These are phyloP conservation scores for Sebastes kiyomatsui DNA, from an alignment of 2,797 vertebrate genomes.

Conservation along the genomic window DNA sequence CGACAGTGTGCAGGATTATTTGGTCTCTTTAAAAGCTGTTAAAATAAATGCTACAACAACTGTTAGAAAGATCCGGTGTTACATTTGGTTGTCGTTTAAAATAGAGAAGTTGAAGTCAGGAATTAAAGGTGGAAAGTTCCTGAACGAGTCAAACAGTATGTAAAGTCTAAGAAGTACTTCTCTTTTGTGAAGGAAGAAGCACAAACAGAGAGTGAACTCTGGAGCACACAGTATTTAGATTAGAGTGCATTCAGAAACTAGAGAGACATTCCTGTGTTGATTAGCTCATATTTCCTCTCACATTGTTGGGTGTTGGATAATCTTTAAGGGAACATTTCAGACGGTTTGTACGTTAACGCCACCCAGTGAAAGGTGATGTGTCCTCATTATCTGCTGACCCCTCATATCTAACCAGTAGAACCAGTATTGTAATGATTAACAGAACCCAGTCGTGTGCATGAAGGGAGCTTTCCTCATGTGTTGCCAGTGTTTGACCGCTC, in stretches of 20 bases:
- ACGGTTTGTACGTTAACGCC: neutral
- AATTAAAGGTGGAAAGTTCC: neutral
- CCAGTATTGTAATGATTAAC: conserved; percentile 40
- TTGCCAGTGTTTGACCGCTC: neutral
- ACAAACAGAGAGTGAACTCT: neutral
- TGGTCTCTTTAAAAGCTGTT: neutral
- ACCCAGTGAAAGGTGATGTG: neutral
- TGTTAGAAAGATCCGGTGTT: neutral
- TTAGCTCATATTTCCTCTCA: neutral
- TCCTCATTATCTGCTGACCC: neutral
- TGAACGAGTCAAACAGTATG: neutral
- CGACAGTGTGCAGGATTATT: neutral
- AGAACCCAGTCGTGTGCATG: neutral
- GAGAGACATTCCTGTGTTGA: neutral
- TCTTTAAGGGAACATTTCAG: neutral
- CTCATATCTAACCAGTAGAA: conserved; percentile 14
- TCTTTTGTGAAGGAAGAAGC: neutral
- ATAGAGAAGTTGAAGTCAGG: neutral
- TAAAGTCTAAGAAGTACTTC: neutral
- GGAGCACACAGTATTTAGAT: neutral
- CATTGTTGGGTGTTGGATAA: neutral
- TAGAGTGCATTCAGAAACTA: neutral
- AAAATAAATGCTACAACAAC: neutral
- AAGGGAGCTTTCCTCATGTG: neutral
- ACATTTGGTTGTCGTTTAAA: neutral